phyloP scores from a whole-genome alignment of 2,888 invertebrate genomes.

The Synanthedon tipuliformis region DNA sequence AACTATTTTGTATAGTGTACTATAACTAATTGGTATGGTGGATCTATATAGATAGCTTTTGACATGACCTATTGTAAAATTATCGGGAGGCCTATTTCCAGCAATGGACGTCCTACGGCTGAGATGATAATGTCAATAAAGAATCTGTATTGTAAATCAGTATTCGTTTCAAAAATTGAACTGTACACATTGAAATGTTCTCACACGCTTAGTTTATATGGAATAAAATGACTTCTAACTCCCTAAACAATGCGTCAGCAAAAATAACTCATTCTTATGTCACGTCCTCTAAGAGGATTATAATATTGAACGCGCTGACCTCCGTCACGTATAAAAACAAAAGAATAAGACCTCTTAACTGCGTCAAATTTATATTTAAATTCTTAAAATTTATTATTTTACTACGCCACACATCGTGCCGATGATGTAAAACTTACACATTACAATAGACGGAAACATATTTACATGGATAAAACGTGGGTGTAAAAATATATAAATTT shows the following conservation, averaged over 20 bases:
- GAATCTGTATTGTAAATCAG: too few species aligned
- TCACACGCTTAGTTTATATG: neutral
- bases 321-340: constrained; percentile 42
- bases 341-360: constrained; percentile 11
- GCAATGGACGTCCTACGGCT: too few species aligned
- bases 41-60: too few species aligned
- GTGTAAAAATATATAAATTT: constrained; percentile 27
- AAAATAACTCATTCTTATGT: constrained; percentile 41
- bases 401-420: constrained; percentile 5
- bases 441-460: constrained; percentile 18
- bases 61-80: too few species aligned
- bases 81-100: too few species aligned
- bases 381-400: constrained; percentile 8
- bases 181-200: too few species aligned
- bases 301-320: constrained; percentile 33
- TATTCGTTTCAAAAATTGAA: too few species aligned
- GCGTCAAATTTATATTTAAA: neutral
- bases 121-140: too few species aligned
- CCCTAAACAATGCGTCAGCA: constrained; percentile 55
- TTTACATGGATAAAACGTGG: constrained; percentile 18
- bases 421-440: constrained; percentile 11
- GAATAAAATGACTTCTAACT: constrained; percentile 18
- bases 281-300: constrained; percentile 50
- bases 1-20: too few species aligned
- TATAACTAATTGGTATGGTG: too few species aligned